These are phyloP conservation scores for Drosophila paucipuncta DNA, from an alignment of 2,888 invertebrate species.

Conservation along the genomic window DNA sequence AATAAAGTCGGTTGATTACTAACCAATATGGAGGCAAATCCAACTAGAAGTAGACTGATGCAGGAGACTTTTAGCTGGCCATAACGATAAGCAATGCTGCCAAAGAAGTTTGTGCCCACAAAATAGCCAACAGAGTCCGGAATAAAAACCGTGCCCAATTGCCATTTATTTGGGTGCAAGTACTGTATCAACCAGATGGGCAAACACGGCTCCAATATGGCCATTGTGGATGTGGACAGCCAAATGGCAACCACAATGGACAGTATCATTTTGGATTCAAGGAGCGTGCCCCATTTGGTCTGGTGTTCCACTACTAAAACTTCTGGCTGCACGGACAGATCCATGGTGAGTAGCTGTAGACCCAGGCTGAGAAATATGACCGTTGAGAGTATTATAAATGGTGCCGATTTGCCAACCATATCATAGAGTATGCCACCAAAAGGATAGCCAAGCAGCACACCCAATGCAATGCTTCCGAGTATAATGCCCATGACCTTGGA, in stretches of 20 bases:
- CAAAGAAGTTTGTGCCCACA: conserved; percentile 92
- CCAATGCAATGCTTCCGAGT: conserved; percentile 92
- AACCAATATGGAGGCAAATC: conserved; percentile 88
- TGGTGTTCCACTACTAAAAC: conserved; percentile 70
- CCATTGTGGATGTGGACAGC: conserved; percentile 92
- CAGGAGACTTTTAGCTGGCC: conserved; percentile 89
- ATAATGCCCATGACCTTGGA: conserved; percentile 92
- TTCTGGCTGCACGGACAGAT: conserved; percentile 82
- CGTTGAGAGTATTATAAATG: conserved; percentile 89
- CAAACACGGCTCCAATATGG: conserved; percentile 92
- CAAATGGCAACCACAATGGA: conserved; percentile 90
- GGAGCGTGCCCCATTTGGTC: conserved; percentile 87
- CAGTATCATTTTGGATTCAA: conserved; percentile 88
- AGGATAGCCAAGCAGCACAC: conserved; percentile 93
- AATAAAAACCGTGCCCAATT: conserved; percentile 92
- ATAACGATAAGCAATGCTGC: conserved; percentile 88
- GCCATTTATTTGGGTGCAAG: conserved; percentile 87
- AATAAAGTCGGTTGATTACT: conserved; percentile 56
- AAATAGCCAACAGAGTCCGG: conserved; percentile 94
- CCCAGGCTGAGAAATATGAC: conserved; percentile 87
- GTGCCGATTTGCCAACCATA: conserved; percentile 90
- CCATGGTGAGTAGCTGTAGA: conserved; percentile 82
- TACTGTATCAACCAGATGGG: conserved; percentile 91
- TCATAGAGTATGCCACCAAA: conserved; percentile 92
- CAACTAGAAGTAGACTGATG: conserved; percentile 88